Percentiles rank a stretch among this genome's conserved stretches.
Evolutionary conservation across 2,797 vertebrate species (phyloP).

Genomic region (Phaenicophaeus curvirostris): DNA sequence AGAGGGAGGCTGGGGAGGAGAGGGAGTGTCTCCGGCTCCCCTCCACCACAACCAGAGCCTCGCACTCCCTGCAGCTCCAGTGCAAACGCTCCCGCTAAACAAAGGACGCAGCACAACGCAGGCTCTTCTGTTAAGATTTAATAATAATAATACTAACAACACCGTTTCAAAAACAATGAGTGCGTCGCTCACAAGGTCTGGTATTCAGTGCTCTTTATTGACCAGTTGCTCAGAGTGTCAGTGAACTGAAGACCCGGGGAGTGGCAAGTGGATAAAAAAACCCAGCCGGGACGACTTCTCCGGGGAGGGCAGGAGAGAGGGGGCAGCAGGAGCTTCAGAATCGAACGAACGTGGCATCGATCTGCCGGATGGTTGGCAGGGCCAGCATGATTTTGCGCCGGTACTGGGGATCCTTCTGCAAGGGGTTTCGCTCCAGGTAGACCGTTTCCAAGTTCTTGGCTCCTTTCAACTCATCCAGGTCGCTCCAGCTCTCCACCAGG

Average conservation of each 20-base stretch:
- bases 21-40: no score
- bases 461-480: slow-evolving; percentile 95
- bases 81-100: background rate
- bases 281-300: slow-evolving; percentile 30
- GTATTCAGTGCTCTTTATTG: slow-evolving; percentile 62
- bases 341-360: slow-evolving; percentile 95
- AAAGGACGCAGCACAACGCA: background rate
- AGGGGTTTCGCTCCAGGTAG: slow-evolving; percentile 94
- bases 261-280: slow-evolving; percentile 62
- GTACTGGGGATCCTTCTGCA: slow-evolving; percentile 98
- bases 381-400: slow-evolving; percentile 97
- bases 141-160: slow-evolving; percentile 57
- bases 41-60: no score
- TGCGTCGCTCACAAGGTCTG: slow-evolving; percentile 46
- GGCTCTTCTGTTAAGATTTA: slow-evolving; percentile 63
- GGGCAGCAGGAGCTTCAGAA: slow-evolving; percentile 82
- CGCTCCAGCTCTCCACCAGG: slow-evolving; percentile 94
- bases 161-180: slow-evolving; percentile 65
- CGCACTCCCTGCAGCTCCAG: no score
- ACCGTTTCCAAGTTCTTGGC: slow-evolving; percentile 92
- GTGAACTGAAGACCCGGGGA: slow-evolving; percentile 50
- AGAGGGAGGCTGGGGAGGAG: no score
- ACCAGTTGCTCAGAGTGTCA: slow-evolving; percentile 54
- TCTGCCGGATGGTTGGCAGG: slow-evolving; percentile 93
- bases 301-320: background rate